These are phyloP conservation scores for Pterocles gutturalis DNA, from an alignment of 2,113 vertebrate genomes.

Conservation along the genomic window DNA sequence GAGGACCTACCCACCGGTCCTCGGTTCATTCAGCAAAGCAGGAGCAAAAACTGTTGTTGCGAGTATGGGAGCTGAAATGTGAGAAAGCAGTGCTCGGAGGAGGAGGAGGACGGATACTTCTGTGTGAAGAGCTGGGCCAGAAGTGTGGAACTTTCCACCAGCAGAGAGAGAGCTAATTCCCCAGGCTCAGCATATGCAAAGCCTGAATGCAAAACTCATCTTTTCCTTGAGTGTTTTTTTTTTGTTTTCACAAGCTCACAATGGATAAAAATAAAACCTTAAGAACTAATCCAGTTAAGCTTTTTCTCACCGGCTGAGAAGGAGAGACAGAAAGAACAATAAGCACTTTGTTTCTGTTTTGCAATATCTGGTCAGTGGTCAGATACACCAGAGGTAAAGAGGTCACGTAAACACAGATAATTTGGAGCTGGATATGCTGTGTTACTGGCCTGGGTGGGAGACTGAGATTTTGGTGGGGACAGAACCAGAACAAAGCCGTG, in stretches of 20 bases:
- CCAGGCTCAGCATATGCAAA: slow-evolving; percentile 53
- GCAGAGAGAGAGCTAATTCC: slow-evolving; percentile 7
- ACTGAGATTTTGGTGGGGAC: background rate
- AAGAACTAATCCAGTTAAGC: slow-evolving; percentile 10
- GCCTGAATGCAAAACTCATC: slow-evolving; percentile 55
- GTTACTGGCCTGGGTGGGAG: background rate
- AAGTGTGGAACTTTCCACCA: slow-evolving; percentile 62
- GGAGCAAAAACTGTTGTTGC: background rate
- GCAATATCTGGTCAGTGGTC: slow-evolving; percentile 25
- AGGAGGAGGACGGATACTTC: background rate
- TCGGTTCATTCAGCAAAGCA: background rate
- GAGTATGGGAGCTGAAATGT: background rate
- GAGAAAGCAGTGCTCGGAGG: background rate
- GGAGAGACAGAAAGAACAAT: slow-evolving; percentile 20
- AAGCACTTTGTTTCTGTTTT: slow-evolving; percentile 3
- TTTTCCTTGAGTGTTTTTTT: slow-evolving; percentile 26
- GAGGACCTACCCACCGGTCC: background rate
- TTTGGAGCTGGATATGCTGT: background rate
- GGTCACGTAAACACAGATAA: background rate
- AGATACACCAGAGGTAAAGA: background rate
- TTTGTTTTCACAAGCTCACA: background rate
- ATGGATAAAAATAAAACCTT: slow-evolving; percentile 53
- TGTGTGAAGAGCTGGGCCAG: slow-evolving; percentile 24
- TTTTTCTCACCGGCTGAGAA: background rate
- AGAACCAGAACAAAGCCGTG: background rate